Base-by-base conservation (phyloP, 2,888 invertebrate species). In the Ochropacha duplaris region DNA sequence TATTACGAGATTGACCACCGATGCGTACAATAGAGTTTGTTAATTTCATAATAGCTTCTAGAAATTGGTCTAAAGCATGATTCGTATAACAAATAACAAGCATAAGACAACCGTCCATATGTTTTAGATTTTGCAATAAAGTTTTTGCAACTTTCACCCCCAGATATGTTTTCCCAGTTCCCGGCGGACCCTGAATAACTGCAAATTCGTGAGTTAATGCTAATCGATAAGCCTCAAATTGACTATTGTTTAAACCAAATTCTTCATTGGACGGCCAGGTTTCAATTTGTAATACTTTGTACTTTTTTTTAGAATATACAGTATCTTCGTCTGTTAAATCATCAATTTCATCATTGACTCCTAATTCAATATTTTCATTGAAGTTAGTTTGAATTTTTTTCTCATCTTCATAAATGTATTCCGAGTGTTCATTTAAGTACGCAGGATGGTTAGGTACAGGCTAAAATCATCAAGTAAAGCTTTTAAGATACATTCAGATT, bases 181-280 rank as follows among this genome's bases (percentile, higher is more conserved):
- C 97, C 0, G 97, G 97, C 1, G 97, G 97, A 0, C 98, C 97
- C 86, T 97, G 97, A 66, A 97, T 96, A 1, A 97, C 92, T 0
- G 94, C 94, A 67, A 97, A 94, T 77, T 97, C 95, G 61, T 94
- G 93, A 0, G 94, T 95, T 6, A 97, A 79, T 0, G 96, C 96
- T 16, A 94, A 87, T 65, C 93, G 88, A 70, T 95, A 94, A 0
- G 97, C 97, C 12, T 82, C 77, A 57, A 90, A 88, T 78, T 97
- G 97, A 58, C 94, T 94, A 24, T 90, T 83, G 79, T 97, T 95
- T 12, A 97, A 86, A 49, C 84, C 76, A 14, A 95, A 66, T 36
- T 86, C 69, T 22, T 81, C 70, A 55, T 80, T 72, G 0, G 78
- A 65, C 0, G 95, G 95, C 93, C 95, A 95, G 2, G 83, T 80